These are phyloP conservation scores for Corvus moneduloides DNA, from an alignment of 2,113 vertebrate genomes.

Conservation along the genomic window DNA sequence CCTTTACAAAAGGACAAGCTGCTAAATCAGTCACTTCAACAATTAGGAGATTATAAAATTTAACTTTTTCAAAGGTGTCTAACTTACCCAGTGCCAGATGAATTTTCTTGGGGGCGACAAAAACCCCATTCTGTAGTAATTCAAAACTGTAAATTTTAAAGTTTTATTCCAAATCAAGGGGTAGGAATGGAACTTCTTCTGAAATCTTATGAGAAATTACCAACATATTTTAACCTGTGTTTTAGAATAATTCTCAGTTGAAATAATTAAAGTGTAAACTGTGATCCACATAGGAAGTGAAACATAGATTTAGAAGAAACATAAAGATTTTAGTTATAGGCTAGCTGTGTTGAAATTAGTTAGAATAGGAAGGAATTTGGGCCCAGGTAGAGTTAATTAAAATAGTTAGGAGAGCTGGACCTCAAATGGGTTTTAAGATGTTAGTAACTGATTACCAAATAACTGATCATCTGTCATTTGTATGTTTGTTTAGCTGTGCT, in stretches of 20 bases:
- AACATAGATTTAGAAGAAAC: too few species aligned
- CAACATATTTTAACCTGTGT: background rate
- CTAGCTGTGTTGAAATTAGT: too few species aligned
- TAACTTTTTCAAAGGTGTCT: background rate
- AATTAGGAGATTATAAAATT: background rate
- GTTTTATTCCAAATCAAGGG: background rate
- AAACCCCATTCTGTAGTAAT: background rate
- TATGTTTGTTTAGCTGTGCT: too few species aligned
- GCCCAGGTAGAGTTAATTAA: too few species aligned
- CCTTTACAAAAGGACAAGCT: background rate
- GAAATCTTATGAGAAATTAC: background rate
- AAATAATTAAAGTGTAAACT: background rate
- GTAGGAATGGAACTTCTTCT: background rate
- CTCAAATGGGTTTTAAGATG: too few species aligned
- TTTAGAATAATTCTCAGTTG: background rate
- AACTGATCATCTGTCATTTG: too few species aligned
- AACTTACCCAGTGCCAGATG: background rate
- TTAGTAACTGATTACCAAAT: too few species aligned
- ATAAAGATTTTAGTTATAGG: too few species aligned
- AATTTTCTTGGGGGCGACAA: background rate
- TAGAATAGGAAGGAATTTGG: too few species aligned
- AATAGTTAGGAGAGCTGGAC: too few species aligned
- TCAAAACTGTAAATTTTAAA: background rate
- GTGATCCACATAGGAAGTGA: background rate
- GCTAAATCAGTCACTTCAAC: background rate